Conservation (phyloP, 2,113 vertebrate species). For the Campylomormyrus tamandua region DNA sequence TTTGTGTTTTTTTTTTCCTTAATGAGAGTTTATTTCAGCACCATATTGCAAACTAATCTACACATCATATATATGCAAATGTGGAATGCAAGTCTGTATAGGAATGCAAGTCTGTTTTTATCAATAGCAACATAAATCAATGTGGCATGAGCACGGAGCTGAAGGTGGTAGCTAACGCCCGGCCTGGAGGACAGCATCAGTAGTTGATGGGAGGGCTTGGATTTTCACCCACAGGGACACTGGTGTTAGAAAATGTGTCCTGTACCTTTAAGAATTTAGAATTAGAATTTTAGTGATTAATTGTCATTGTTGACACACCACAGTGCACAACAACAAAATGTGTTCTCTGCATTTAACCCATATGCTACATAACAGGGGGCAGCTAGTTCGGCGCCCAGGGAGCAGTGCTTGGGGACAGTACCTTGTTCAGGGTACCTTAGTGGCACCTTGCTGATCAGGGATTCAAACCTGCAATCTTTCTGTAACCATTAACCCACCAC, state of each 20-base stretch:
- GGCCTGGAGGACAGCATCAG: neutral
- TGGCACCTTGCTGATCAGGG: too few relatives aligned
- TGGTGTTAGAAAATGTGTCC: neutral
- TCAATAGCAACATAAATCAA: neutral
- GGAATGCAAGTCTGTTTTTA: neutral
- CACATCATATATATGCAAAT: neutral
- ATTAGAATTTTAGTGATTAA: too few relatives aligned
- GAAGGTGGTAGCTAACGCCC: neutral
- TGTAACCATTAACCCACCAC: too few relatives aligned
- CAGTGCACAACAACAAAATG: too few relatives aligned
- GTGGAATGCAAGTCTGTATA: neutral
- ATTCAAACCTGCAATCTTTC: too few relatives aligned
- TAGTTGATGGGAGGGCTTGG: neutral
- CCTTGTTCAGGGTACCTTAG: too few relatives aligned
- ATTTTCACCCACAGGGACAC: neutral
- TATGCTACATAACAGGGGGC: too few relatives aligned
- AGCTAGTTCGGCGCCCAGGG: too few relatives aligned
- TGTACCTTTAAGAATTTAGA: neutral
- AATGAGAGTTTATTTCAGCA: neutral
- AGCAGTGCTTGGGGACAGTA: too few relatives aligned
- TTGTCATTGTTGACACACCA: too few relatives aligned
- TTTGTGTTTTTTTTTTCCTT: neutral
- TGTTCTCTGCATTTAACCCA: too few relatives aligned
- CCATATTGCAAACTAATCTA: neutral
- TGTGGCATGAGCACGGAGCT: neutral